Percentiles rank a stretch among this genome's conserved stretches.
phyloP scores from a whole-genome alignment of 2,113 vertebrate species.

The Boleophthalmus pectinirostris region DNA sequence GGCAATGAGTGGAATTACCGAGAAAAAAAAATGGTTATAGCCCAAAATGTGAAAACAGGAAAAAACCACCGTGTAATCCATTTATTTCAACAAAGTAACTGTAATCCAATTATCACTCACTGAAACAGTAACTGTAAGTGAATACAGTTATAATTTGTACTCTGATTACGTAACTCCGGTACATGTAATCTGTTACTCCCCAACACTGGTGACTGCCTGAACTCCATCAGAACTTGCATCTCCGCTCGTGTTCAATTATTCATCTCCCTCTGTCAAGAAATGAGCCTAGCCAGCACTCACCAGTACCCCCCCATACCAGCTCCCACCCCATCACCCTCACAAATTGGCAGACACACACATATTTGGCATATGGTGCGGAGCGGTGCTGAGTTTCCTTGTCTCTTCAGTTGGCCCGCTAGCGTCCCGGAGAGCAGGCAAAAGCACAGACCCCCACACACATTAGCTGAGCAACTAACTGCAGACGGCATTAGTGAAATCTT shows the following conservation, averaged over 20 bases:
- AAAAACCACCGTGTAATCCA: too few relatives aligned
- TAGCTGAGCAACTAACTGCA: slow-evolving; percentile 14
- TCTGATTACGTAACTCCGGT: too few relatives aligned
- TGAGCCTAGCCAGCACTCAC: slow-evolving; percentile 69
- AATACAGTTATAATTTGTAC: too few relatives aligned
- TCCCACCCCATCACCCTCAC: slow-evolving; percentile 15
- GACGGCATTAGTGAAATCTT: slow-evolving; percentile 35
- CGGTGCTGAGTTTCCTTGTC: slow-evolving; percentile 58
- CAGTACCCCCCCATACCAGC: slow-evolving; percentile 53
- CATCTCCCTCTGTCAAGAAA: slow-evolving; percentile 77
- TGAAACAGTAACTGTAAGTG: too few relatives aligned
- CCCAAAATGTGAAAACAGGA: too few relatives aligned
- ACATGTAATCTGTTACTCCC: too few relatives aligned
- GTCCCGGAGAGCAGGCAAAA: slow-evolving; percentile 51
- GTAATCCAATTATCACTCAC: too few relatives aligned
- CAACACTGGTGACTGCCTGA: slow-evolving; percentile 38
- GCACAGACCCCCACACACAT: slow-evolving; percentile 14
- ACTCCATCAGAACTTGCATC: slow-evolving; percentile 63
- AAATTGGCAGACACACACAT: slow-evolving; percentile 71
- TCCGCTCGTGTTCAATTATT: slow-evolving; percentile 72
- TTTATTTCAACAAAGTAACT: too few relatives aligned
- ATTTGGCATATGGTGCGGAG: slow-evolving; percentile 72
- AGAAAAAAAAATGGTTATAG: too few relatives aligned
- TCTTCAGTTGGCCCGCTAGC: slow-evolving; percentile 65
- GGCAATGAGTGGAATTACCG: too few relatives aligned